phyloP scores from a whole-genome alignment of 2,797 vertebrate species.

The Neosilurus mollespiculum region DNA sequence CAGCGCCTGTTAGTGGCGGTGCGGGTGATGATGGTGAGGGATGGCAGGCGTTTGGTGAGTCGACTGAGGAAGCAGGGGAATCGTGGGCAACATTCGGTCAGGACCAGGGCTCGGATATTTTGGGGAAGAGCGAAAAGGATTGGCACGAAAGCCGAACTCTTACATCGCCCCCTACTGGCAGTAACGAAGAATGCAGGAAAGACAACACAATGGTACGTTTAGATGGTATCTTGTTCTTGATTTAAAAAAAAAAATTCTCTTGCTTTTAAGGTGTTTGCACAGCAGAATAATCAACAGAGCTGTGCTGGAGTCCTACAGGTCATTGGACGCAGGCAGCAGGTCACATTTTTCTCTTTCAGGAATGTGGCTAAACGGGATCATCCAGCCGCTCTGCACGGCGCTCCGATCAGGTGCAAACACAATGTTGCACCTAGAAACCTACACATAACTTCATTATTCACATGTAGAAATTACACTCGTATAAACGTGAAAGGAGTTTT shows the following conservation, averaged over 20 bases:
- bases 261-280: neutral
- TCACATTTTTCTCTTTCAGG: conserved; percentile 34
- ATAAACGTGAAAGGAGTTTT: too few relatives aligned
- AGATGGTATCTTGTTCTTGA: neutral
- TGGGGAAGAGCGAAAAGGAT: conserved; percentile 64
- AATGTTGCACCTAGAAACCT: neutral
- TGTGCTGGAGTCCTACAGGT: neutral
- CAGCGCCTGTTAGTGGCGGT: conserved; percentile 67
- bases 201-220: conserved; percentile 63
- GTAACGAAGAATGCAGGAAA: conserved; percentile 60
- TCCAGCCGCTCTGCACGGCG: conserved; percentile 15
- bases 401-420: conserved; percentile 15
- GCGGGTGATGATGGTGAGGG: conserved; percentile 49
- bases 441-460: neutral
- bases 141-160: conserved; percentile 74
- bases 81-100: conserved; percentile 89
- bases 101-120: conserved; percentile 63
- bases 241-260: too few relatives aligned
- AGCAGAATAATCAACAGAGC: neutral
- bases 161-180: conserved; percentile 49
- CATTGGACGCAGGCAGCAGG: conserved; percentile 13
- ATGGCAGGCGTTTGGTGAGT: conserved; percentile 85
- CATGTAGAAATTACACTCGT: neutral
- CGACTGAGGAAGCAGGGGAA: conserved; percentile 64
- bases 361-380: conserved; percentile 51